These are phyloP conservation scores for Seira sanloemensis DNA, from an alignment of 2,888 invertebrate species.

Conservation along the genomic window DNA sequence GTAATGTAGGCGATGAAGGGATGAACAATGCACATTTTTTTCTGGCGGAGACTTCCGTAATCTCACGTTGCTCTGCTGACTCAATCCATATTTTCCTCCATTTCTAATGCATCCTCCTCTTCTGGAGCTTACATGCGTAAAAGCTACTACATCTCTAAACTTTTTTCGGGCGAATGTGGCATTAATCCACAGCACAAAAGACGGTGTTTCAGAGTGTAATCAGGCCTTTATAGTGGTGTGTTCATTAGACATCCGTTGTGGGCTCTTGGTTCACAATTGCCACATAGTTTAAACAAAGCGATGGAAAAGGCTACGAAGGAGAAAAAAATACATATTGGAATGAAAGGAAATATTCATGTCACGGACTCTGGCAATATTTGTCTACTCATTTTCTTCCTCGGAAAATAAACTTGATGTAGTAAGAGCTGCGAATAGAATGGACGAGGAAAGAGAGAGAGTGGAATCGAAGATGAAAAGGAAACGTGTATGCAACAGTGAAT, in stretches of 20 bases:
- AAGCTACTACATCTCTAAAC: not conserved
- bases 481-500: not conserved
- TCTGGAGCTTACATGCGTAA: not conserved
- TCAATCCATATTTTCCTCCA: not conserved
- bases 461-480: not conserved
- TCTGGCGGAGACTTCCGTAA: not conserved
- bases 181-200: not conserved
- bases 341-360: slow-evolving; percentile 52
- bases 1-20: no score
- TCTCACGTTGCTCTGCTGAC: not conserved
- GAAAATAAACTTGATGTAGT: not conserved
- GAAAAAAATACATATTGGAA: not conserved
- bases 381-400: slow-evolving; percentile 36
- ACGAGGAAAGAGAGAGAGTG: not conserved
- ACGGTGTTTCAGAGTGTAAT: slow-evolving; percentile 14
- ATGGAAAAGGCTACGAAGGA: not conserved
- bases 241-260: slow-evolving; percentile 52
- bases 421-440: no score
- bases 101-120: not conserved
- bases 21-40: not conserved
- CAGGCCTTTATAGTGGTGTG: slow-evolving; percentile 26
- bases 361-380: slow-evolving; percentile 50
- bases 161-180: not conserved
- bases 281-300: slow-evolving; percentile 48
- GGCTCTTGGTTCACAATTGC: slow-evolving; percentile 43